phyloP scores from a whole-genome alignment of 2,797 vertebrate genomes.

The Xyrichtys novacula region DNA sequence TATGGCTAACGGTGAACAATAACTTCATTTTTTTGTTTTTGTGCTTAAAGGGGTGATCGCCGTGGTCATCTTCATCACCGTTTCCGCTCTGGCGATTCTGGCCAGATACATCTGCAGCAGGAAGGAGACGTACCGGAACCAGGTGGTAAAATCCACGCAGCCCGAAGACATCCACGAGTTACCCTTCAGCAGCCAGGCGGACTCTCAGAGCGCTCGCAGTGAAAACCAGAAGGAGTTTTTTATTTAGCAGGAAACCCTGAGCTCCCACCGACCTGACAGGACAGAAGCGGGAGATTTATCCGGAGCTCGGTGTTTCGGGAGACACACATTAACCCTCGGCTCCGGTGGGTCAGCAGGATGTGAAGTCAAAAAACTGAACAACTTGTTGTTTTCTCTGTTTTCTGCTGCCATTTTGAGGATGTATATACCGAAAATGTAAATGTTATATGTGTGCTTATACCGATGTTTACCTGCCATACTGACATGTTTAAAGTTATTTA shows the following conservation, averaged over 20 bases:
- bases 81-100: constrained; percentile 87
- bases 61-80: constrained; percentile 91
- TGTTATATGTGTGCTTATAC: constrained; percentile 72
- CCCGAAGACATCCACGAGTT: constrained; percentile 88
- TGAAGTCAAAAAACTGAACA: constrained; percentile 35
- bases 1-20: too few relatives aligned
- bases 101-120: constrained; percentile 88
- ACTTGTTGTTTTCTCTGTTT: constrained; percentile 16
- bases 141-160: constrained; percentile 88
- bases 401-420: constrained; percentile 58
- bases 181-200: constrained; percentile 88
- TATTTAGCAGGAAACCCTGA: constrained; percentile 84
- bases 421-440: constrained; percentile 80
- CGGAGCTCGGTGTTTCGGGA: constrained; percentile 54
- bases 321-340: constrained; percentile 26
- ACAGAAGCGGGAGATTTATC: constrained; percentile 53
- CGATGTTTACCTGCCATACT: constrained; percentile 45
- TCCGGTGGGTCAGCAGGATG: constrained; percentile 31
- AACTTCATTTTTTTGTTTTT: not conserved
- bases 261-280: constrained; percentile 36
- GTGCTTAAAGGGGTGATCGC: constrained; percentile 90
- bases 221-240: constrained; percentile 96
- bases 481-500: constrained; percentile 47
- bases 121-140: constrained; percentile 89
- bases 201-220: constrained; percentile 82